A percentile compares a stretch with the other conserved stretches of the same genome.
phyloP scores from a whole-genome alignment of 2,797 vertebrate genomes.

The Parambassis ranga region DNA sequence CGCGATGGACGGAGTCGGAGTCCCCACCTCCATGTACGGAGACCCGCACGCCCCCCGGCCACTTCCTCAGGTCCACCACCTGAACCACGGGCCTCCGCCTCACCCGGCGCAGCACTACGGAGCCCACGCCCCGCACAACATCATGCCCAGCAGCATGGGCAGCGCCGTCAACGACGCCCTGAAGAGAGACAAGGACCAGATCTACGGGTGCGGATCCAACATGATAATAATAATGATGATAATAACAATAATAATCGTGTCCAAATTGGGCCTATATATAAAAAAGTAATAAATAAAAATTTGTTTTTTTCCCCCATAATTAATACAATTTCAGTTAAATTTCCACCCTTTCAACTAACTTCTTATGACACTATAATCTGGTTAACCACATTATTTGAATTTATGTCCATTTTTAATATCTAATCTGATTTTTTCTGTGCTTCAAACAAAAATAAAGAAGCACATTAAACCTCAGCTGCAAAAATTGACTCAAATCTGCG shows the following conservation, averaged over 20 bases:
- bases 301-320: no score
- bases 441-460: not conserved
- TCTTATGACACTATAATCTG: no score
- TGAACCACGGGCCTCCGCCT: constrained; percentile 92
- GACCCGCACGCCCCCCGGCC: constrained; percentile 91
- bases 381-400: no score
- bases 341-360: no score
- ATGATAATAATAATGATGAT: not conserved
- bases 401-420: no score
- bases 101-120: constrained; percentile 93
- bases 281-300: no score
- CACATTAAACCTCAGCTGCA: no score
- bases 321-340: no score
- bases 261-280: no score
- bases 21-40: constrained; percentile 92
- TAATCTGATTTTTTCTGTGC: not conserved
- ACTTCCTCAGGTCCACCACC: constrained; percentile 90
- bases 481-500: not conserved
- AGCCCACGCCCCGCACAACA: constrained; percentile 89
- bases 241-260: not conserved
- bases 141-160: constrained; percentile 91
- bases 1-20: constrained; percentile 91
- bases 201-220: constrained; percentile 86
- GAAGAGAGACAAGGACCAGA: constrained; percentile 96
- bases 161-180: constrained; percentile 91